Percentiles rank a stretch among this genome's conserved stretches.
Evolutionary conservation across 2,888 invertebrate species (phyloP).

Genomic region (Allacma fusca): DNA sequence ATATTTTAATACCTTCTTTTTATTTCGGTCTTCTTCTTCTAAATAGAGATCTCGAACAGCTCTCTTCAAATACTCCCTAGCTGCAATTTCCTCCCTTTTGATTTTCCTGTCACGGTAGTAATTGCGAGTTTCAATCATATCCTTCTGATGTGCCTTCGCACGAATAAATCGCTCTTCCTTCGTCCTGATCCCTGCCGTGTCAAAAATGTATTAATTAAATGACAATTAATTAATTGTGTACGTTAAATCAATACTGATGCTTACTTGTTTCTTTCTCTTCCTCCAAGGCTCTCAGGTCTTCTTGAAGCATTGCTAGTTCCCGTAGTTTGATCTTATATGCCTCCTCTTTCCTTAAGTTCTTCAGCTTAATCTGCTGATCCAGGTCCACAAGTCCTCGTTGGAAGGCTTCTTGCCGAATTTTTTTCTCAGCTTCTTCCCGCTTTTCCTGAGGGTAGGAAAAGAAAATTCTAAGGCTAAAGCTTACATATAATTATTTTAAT

Average conservation of each 20-base stretch:
- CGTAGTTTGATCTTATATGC: slow-evolving; percentile 40
- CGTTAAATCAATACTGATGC: slow-evolving; percentile 17
- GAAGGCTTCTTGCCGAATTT: slow-evolving; percentile 45
- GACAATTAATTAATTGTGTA: not conserved
- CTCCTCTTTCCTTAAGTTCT: slow-evolving; percentile 44
- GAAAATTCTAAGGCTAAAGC: too few species aligned
- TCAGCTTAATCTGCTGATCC: slow-evolving; percentile 50
- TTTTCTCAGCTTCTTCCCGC: slow-evolving; percentile 52
- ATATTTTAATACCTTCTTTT: slow-evolving; percentile 46
- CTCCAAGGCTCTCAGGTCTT: slow-evolving; percentile 46
- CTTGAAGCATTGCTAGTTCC: slow-evolving; percentile 50
- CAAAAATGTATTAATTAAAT: slow-evolving; percentile 11
- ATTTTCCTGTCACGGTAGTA: slow-evolving; percentile 55
- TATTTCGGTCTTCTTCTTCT: slow-evolving; percentile 38
- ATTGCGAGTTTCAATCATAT: slow-evolving; percentile 56
- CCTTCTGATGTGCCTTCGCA: slow-evolving; percentile 51
- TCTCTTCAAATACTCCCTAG: slow-evolving; percentile 53
- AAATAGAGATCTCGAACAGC: slow-evolving; percentile 33
- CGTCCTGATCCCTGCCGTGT: not conserved
- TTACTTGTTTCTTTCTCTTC: slow-evolving; percentile 49
- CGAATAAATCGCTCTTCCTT: slow-evolving; percentile 40
- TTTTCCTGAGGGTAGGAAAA: too few species aligned
- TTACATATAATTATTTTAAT: too few species aligned
- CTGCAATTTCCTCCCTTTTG: slow-evolving; percentile 59
- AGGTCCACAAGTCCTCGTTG: slow-evolving; percentile 48